A percentile compares a stretch with the other conserved stretches of the same genome.
Conservation (phyloP, 2,888 invertebrate genomes). For the Griposia aprilina region DNA sequence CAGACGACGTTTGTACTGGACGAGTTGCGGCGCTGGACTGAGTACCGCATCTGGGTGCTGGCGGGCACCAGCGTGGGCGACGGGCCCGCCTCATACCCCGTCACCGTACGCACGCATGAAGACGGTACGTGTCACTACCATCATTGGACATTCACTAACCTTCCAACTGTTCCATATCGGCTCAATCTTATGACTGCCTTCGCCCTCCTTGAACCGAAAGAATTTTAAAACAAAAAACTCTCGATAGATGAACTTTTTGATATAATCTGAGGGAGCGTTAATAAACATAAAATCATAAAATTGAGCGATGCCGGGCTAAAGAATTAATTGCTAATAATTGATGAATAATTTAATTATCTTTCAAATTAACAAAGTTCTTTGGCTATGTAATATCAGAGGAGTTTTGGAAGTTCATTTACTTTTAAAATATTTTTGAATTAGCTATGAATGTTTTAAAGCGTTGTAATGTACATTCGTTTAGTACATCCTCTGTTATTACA, state of each 20-base stretch:
- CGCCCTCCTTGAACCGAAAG: slow-evolving; percentile 15
- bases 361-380: slow-evolving; percentile 76
- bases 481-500: slow-evolving; percentile 71
- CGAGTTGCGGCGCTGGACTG: slow-evolving; percentile 98
- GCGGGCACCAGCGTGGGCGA: slow-evolving; percentile 99
- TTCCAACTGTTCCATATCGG: slow-evolving; percentile 38
- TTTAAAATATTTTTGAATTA: slow-evolving; percentile 61
- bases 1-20: slow-evolving; percentile 95
- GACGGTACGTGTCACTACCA: slow-evolving; percentile 96
- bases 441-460: slow-evolving; percentile 50
- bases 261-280: slow-evolving; percentile 54
- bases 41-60: slow-evolving; percentile 98
- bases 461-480: slow-evolving; percentile 39
- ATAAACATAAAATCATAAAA: slow-evolving; percentile 75
- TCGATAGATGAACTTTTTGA: slow-evolving; percentile 54
- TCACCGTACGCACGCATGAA: slow-evolving; percentile 98
- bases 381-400: slow-evolving; percentile 81
- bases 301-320: slow-evolving; percentile 78
- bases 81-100: slow-evolving; percentile 97
- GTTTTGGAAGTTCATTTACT: slow-evolving; percentile 62
- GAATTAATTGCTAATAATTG: slow-evolving; percentile 73
- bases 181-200: slow-evolving; percentile 75
- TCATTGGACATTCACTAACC: slow-evolving; percentile 56
- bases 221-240: slow-evolving; percentile 50
- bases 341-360: slow-evolving; percentile 73